Evolutionary conservation across 2,888 invertebrate species (phyloP).

Genomic region (Podotricha telesiphe): DNA sequence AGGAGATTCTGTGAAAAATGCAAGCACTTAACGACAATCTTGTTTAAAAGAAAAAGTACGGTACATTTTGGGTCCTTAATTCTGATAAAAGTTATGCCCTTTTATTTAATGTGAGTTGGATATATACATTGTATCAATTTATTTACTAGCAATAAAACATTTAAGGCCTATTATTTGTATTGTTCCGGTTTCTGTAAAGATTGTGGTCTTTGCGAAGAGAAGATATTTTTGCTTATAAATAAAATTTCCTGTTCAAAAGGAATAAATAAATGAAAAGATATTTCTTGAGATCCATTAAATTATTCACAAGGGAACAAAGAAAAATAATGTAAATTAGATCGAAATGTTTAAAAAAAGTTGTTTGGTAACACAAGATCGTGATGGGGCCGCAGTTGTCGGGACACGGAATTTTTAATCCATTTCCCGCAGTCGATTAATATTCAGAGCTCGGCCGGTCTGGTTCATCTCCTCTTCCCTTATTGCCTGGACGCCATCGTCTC

Average conservation of each 20-base stretch:
- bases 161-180: not conserved
- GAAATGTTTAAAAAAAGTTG: conserved; percentile 79
- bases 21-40: conserved; percentile 51
- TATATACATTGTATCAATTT: not conserved
- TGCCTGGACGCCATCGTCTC: conserved; percentile 69
- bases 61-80: conserved; percentile 5
- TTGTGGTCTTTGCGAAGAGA: conserved; percentile 6
- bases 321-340: conserved; percentile 80
- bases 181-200: not conserved
- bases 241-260: conserved; percentile 38
- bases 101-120: not conserved
- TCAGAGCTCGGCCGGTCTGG: conserved; percentile 82
- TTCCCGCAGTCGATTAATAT: conserved; percentile 83
- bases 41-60: conserved; percentile 40
- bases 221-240: conserved; percentile 33
- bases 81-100: not conserved
- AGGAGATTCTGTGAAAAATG: conserved; percentile 54
- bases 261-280: conserved; percentile 61
- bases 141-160: not conserved
- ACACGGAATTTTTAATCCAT: conserved; percentile 84
- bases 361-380: conserved; percentile 78
- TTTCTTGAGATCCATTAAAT: conserved; percentile 80
- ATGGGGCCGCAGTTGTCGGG: conserved; percentile 65
- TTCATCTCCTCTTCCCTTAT: conserved; percentile 82
- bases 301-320: conserved; percentile 78